Evolutionary conservation across 2,888 invertebrate genomes (phyloP).

Genomic region (Pristionchus arcanus): DNA sequence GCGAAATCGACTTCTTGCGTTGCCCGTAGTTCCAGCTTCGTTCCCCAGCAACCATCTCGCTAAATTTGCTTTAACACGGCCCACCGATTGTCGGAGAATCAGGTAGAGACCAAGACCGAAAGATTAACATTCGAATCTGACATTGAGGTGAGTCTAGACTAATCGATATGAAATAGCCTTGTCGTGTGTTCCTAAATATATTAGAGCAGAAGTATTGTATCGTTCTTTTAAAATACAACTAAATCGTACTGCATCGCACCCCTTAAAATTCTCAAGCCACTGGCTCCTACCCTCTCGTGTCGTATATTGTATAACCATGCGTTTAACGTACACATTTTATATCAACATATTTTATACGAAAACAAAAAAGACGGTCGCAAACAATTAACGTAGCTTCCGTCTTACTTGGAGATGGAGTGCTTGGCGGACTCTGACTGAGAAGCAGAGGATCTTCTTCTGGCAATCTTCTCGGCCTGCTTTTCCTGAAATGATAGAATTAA

Average conservation of each 20-base stretch:
- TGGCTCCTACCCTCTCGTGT: too few species aligned
- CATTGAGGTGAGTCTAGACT: too few species aligned
- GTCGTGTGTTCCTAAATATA: too few species aligned
- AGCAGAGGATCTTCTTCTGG: constrained; percentile 78
- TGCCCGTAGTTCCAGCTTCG: not conserved
- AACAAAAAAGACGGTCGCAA: not conserved
- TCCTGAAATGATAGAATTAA: constrained; percentile 68
- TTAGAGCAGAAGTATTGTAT: too few species aligned
- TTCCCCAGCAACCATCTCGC: not conserved
- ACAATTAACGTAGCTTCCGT: constrained; percentile 35
- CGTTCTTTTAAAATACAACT: too few species aligned
- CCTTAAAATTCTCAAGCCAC: too few species aligned
- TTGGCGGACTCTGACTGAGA: constrained; percentile 64
- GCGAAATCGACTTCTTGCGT: not conserved
- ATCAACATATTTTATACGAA: constrained; percentile 50
- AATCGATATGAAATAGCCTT: too few species aligned
- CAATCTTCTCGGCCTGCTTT: constrained; percentile 75
- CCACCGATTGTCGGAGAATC: too few species aligned
- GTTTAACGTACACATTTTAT: not conserved
- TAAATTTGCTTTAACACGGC: too few species aligned
- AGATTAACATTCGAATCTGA: too few species aligned
- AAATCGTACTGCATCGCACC: too few species aligned
- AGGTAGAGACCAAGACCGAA: too few species aligned
- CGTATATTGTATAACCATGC: not conserved
- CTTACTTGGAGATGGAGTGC: constrained; percentile 55